Percentiles rank a stretch among this genome's conserved stretches.
Conservation (phyloP, 2,888 invertebrate genomes). For the Cheilosia vulpina region DNA sequence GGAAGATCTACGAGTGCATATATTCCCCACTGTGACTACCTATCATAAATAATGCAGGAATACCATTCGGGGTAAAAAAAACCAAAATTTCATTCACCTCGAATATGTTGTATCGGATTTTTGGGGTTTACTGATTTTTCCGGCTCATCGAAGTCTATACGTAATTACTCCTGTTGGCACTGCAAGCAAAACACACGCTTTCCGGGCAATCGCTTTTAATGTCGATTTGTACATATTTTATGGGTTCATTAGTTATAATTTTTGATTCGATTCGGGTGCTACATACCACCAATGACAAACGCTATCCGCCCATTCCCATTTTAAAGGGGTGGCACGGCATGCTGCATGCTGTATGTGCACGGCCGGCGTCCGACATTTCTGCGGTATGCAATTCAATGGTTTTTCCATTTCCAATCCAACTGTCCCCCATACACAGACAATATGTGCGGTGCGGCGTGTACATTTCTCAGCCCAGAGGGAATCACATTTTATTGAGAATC, state of each 20-base stretch:
- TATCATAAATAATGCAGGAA: neutral
- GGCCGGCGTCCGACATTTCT: slow-evolving; percentile 52
- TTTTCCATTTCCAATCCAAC: slow-evolving; percentile 61
- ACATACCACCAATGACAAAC: slow-evolving; percentile 21
- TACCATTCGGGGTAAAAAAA: neutral
- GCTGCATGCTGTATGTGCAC: too few relatives aligned
- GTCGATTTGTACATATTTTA: slow-evolving; percentile 64
- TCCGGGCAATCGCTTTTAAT: slow-evolving; percentile 34
- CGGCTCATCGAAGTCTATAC: slow-evolving; percentile 24
- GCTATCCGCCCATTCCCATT: neutral
- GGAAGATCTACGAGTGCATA: too few relatives aligned
- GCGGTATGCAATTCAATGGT: slow-evolving; percentile 67
- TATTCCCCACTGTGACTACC: neutral
- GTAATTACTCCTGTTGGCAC: slow-evolving; percentile 26
- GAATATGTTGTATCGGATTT: slow-evolving; percentile 20
- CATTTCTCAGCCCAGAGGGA: neutral
- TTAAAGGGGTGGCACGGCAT: too few relatives aligned
- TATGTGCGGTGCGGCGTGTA: slow-evolving; percentile 24
- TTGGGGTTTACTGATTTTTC: slow-evolving; percentile 33
- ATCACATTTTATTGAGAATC: slow-evolving; percentile 74
- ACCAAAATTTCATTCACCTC: neutral
- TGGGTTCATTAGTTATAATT: slow-evolving; percentile 73
- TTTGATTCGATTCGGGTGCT: slow-evolving; percentile 64
- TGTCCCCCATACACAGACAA: neutral
- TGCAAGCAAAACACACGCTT: slow-evolving; percentile 2